Conservation (phyloP, 2,113 vertebrate species). For the Bujurquina vittata region DNA sequence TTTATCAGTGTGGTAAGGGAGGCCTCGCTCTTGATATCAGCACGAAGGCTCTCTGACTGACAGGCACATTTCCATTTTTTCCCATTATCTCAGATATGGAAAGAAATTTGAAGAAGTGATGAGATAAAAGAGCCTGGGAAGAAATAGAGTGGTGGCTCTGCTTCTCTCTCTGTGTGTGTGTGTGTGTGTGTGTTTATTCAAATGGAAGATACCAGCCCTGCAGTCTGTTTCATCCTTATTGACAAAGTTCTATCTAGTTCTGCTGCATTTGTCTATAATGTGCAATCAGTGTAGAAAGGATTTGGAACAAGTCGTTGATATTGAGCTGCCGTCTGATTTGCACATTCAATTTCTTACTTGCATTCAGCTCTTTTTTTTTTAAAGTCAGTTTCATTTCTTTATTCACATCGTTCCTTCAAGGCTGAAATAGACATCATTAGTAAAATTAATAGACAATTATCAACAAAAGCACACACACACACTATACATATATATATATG, state of each 20-base stretch:
- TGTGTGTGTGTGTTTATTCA: constrained; percentile 31
- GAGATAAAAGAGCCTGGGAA: constrained; percentile 33
- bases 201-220: constrained; percentile 21
- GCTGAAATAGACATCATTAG: neutral
- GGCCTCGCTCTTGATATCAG: constrained; percentile 40
- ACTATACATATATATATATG: too few relatives aligned
- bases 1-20: constrained; percentile 35
- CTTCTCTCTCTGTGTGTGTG: neutral
- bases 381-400: neutral
- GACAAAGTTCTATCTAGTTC: constrained; percentile 39
- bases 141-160: constrained; percentile 27
- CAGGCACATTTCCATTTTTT: constrained; percentile 63
- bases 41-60: constrained; percentile 35
- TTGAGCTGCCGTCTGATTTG: constrained; percentile 49
- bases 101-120: constrained; percentile 59
- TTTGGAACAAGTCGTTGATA: constrained; percentile 54
- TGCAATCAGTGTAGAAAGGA: constrained; percentile 55
- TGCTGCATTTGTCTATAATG: constrained; percentile 59
- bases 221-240: constrained; percentile 39
- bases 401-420: neutral
- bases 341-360: constrained; percentile 41
- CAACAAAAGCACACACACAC: too few relatives aligned
- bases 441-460: neutral
- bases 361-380: neutral
- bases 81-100: constrained; percentile 62